Evolutionary conservation across 2,888 invertebrate genomes (phyloP).

Genomic region (Cheilosia pagana): DNA sequence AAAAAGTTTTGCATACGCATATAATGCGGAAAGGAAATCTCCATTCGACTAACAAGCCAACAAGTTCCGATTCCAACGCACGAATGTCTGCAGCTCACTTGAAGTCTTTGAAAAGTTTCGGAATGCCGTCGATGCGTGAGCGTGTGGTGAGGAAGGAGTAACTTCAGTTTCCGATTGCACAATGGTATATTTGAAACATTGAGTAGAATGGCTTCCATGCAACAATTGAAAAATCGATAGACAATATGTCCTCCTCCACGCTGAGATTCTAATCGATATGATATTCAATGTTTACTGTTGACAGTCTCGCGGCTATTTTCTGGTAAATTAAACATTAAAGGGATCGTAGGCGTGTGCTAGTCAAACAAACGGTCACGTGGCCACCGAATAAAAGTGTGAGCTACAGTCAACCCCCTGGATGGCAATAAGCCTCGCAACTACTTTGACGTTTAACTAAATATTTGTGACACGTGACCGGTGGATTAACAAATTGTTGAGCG

Average conservation of each 20-base stretch:
- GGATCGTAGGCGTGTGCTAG: conserved; percentile 70
- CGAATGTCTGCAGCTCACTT: conserved; percentile 56
- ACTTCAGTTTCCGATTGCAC: conserved; percentile 16
- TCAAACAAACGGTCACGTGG: conserved; percentile 73
- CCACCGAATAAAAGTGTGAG: conserved; percentile 55
- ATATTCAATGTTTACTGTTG: conserved; percentile 76
- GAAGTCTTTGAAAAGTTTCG: conserved; percentile 19
- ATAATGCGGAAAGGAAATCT: conserved; percentile 54
- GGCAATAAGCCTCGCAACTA: conserved; percentile 43
- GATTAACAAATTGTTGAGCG: conserved; percentile 69
- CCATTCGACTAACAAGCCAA: conserved; percentile 39
- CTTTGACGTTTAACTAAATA: conserved; percentile 67
- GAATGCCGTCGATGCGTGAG: conserved; percentile 6
- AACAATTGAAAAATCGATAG: no score
- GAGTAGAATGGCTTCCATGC: no score
- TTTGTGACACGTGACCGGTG: conserved; percentile 66
- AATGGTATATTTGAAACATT: background rate
- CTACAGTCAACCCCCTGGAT: conserved; percentile 5
- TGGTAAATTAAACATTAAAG: conserved; percentile 79
- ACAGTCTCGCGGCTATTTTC: conserved; percentile 79
- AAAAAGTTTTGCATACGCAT: conserved; percentile 53
- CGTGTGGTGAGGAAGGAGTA: background rate
- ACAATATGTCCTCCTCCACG: background rate
- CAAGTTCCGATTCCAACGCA: conserved; percentile 56
- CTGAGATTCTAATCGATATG: conserved; percentile 45